Evolutionary conservation across 2,113 vertebrate genomes (phyloP).

Genomic region (Prionailurus bengalensis): DNA sequence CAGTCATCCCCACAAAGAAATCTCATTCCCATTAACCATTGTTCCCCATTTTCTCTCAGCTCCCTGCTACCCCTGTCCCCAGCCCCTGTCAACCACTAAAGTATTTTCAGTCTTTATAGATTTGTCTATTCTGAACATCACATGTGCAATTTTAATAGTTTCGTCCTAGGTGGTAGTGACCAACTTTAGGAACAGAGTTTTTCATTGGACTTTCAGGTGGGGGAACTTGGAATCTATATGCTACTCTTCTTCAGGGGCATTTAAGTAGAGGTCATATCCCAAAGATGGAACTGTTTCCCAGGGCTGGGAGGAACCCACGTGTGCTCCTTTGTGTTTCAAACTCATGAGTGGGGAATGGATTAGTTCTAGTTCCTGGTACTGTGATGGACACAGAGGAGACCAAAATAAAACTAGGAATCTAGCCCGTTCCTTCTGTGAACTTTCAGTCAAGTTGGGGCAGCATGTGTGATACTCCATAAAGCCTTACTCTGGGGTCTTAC

Average conservation of each 20-base stretch:
- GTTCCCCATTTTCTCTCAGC: not conserved
- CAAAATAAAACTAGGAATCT: constrained; percentile 14
- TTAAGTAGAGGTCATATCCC: not conserved
- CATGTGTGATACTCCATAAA: not conserved
- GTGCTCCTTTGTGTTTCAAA: not conserved
- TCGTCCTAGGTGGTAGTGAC: not conserved
- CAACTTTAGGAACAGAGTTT: constrained; percentile 30
- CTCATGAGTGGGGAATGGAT: not conserved
- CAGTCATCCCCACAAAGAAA: not conserved
- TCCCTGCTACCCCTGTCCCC: not conserved
- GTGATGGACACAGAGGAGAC: not conserved
- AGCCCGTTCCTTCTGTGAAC: not conserved
- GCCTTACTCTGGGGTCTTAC: not conserved
- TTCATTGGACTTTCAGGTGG: constrained; percentile 31
- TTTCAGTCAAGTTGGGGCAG: constrained; percentile 7
- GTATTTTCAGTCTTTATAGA: not conserved
- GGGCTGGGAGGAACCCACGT: not conserved
- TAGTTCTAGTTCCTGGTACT: not conserved
- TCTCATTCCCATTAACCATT: not conserved
- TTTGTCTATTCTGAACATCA: constrained; percentile 20
- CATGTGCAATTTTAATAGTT: not conserved
- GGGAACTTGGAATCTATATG: not conserved
- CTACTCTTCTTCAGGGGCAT: not conserved
- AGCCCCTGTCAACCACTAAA: not conserved
- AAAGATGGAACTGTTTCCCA: not conserved